These are phyloP conservation scores for Henicopernis longicauda DNA, from an alignment of 2,113 vertebrate genomes.

Conservation along the genomic window DNA sequence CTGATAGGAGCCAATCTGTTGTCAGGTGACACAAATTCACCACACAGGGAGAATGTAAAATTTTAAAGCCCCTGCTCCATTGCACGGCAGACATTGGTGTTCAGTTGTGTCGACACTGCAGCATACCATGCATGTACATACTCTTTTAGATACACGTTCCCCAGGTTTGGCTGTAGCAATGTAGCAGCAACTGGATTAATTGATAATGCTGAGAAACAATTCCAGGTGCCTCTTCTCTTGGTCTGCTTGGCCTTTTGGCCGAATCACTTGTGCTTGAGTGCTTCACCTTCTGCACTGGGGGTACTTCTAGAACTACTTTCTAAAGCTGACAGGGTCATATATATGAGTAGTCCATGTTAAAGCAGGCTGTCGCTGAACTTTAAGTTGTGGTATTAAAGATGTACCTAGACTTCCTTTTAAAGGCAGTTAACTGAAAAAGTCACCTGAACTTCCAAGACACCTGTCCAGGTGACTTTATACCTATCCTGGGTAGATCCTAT, in stretches of 20 bases:
- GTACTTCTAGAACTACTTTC: background rate
- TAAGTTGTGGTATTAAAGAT: background rate
- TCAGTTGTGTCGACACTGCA: accelerated
- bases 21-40: background rate
- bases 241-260: background rate
- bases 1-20: background rate
- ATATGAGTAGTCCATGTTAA: background rate
- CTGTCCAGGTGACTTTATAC: background rate
- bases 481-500: background rate
- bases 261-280: background rate
- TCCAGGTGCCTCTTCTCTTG: background rate
- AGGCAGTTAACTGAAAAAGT: background rate
- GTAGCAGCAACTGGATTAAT: background rate
- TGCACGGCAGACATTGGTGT: background rate
- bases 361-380: background rate
- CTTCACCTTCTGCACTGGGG: background rate
- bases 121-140: accelerated
- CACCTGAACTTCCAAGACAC: background rate
- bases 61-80: background rate
- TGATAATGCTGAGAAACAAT: background rate
- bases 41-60: background rate
- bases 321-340: background rate
- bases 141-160: accelerated
- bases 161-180: background rate
- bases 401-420: background rate